Conservation (phyloP, 92 coral and sea anemone species). For the Epizoanthus scotinus region DNA sequence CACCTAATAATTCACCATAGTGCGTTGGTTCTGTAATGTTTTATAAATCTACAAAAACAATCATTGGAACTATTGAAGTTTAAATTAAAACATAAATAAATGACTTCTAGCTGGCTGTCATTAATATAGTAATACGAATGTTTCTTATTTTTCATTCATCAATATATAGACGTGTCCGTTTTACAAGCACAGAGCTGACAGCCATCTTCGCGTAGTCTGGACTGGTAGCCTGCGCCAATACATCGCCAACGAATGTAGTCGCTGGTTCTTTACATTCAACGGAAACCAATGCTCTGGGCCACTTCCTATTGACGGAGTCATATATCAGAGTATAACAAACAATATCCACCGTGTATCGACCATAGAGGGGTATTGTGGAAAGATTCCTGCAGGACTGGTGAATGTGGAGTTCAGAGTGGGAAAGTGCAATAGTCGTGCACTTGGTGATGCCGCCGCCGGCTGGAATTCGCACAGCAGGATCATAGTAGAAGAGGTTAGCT, state of each 20-base stretch:
- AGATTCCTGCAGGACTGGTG: constrained; percentile 13
- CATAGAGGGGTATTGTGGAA: constrained; percentile 20
- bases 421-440: neutral
- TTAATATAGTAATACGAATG: neutral
- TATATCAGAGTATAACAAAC: neutral
- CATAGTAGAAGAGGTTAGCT: constrained; percentile 6
- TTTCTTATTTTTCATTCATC: neutral
- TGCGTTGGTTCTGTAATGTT: too few species aligned
- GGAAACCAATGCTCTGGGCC: constrained; percentile 3
- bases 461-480: constrained; percentile 19
- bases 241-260: neutral
- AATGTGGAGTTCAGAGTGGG: constrained; percentile 20
- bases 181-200: constrained; percentile 8
- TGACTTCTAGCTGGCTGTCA: neutral
- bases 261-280: constrained; percentile 31
- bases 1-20: too few species aligned
- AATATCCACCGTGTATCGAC: neutral
- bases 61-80: neutral
- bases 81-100: neutral
- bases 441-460: constrained; percentile 1
- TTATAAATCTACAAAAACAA: too few species aligned
- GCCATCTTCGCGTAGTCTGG: constrained; percentile 29
- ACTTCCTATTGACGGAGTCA: constrained; percentile 15
- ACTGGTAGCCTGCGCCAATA: constrained; percentile 22
- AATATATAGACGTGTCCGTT: constrained; percentile 28